Percentiles rank a stretch among this genome's conserved stretches.
Evolutionary conservation across 2,888 invertebrate species (phyloP).

Genomic region (Caenorhabditis sp.): DNA sequence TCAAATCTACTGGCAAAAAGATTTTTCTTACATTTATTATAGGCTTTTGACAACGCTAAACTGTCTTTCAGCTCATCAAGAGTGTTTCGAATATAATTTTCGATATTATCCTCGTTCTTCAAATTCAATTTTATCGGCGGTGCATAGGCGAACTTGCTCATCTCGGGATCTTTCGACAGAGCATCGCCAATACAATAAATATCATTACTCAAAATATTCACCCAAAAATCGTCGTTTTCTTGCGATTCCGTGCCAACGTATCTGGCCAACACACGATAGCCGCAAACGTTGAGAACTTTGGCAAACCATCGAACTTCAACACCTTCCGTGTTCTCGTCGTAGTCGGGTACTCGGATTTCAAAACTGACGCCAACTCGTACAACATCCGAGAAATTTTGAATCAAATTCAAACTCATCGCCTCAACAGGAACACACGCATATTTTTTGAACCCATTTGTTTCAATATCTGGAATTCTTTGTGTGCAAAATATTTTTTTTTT

Average conservation of each 20-base stretch:
- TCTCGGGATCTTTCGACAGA: neutral
- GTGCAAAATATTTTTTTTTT: neutral
- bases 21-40: conserved; percentile 7
- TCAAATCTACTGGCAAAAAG: conserved; percentile 10
- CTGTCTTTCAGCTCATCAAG: neutral
- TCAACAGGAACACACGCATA: neutral
- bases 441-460: neutral
- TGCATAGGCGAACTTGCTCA: neutral
- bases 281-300: conserved; percentile 83
- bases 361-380: conserved; percentile 16
- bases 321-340: conserved; percentile 11
- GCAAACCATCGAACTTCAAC: conserved; percentile 82
- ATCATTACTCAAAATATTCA: conserved; percentile 88
- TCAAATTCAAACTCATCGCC: neutral
- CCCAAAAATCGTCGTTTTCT: conserved; percentile 88
- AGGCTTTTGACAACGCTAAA: neutral
- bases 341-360: conserved; percentile 29
- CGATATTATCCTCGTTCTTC: conserved; percentile 1
- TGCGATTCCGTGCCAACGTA: conserved; percentile 87
- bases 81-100: conserved; percentile 3
- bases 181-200: conserved; percentile 88
- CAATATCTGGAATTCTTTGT: neutral
- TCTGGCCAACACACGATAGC: conserved; percentile 76
- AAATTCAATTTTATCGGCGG: neutral
- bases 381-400: conserved; percentile 2